Evolutionary conservation across 2,113 vertebrate species (phyloP).

Genomic region (Leucopsar rothschildi): DNA sequence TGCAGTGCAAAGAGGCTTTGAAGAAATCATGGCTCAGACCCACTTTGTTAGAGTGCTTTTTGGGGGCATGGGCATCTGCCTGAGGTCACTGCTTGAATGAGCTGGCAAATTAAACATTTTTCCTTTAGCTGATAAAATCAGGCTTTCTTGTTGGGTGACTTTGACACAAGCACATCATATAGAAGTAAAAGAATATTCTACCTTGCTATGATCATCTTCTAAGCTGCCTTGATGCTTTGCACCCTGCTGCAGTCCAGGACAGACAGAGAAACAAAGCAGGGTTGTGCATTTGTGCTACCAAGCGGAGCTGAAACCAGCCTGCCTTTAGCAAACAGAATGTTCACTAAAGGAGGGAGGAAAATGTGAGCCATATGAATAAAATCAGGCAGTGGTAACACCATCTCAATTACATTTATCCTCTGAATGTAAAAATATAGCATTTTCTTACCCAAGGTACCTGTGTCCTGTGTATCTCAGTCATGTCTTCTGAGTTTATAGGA

Average conservation of each 20-base stretch:
- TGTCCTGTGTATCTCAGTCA: fast-evolving
- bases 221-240: neutral
- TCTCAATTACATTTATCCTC: neutral
- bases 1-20: neutral
- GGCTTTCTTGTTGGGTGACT: neutral
- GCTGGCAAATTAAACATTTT: neutral
- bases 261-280: neutral
- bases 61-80: neutral
- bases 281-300: neutral
- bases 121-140: neutral
- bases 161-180: neutral
- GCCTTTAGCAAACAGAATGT: neutral
- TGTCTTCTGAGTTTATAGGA: neutral
- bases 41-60: neutral
- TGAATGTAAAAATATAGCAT: neutral
- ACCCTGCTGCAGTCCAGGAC: neutral
- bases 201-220: neutral
- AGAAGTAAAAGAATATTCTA: neutral
- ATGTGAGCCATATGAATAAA: neutral
- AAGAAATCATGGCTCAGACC: neutral
- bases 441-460: neutral
- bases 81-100: neutral
- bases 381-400: neutral
- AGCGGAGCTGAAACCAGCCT: neutral
- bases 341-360: neutral